These are phyloP conservation scores for Yponomeuta cagnagella DNA, from an alignment of 2,888 invertebrate genomes.

Conservation along the genomic window DNA sequence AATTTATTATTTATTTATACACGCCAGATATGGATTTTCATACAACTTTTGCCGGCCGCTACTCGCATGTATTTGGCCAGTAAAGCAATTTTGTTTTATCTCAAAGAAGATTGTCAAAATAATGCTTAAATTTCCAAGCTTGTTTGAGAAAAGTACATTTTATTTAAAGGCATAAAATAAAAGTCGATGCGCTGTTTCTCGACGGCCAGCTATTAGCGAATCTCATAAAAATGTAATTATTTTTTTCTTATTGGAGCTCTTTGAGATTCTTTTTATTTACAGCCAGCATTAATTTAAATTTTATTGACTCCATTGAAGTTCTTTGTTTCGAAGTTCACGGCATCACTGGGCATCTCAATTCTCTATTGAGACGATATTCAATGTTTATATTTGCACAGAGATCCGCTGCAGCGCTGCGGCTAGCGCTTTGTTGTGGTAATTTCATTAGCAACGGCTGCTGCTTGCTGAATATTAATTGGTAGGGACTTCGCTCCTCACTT, in stretches of 20 bases:
- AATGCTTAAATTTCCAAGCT: no score
- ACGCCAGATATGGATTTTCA: no score
- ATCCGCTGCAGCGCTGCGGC: conserved; percentile 36
- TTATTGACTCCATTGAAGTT: conserved; percentile 30
- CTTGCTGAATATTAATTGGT: conserved; percentile 61
- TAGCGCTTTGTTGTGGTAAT: conserved; percentile 68
- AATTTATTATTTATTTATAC: no score
- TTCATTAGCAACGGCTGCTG: conserved; percentile 59
- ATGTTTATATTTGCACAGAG: conserved; percentile 68
- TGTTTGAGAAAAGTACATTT: background rate
- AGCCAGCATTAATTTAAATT: conserved; percentile 40
- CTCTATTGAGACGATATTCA: conserved; percentile 39
- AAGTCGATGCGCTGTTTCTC: background rate
- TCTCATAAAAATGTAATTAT: background rate
- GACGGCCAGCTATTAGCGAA: background rate
- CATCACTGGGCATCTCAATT: background rate
- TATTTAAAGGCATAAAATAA: background rate
- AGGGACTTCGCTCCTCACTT: conserved; percentile 40
- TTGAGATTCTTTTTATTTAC: background rate
- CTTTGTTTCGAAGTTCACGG: background rate
- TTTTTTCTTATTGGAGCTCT: no score
- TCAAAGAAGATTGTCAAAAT: no score
- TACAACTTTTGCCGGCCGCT: no score
- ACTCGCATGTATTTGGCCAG: no score
- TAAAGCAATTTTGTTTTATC: no score